phyloP scores from a whole-genome alignment of 2,797 vertebrate genomes.

The Scolopax rusticola region DNA sequence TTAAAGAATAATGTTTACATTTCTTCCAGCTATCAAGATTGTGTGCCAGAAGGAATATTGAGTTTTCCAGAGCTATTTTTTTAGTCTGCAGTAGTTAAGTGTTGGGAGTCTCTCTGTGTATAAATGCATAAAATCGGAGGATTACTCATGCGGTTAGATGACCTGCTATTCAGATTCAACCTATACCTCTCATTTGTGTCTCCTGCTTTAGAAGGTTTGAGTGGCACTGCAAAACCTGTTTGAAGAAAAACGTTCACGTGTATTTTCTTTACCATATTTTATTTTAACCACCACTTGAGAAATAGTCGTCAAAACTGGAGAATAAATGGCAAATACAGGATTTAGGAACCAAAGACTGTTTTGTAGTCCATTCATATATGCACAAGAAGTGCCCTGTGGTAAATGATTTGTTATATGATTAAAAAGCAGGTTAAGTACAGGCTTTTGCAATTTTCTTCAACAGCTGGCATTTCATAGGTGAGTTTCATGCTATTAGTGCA shows the following conservation, averaged over 20 bases:
- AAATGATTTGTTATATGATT: background rate
- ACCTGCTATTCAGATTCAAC: background rate
- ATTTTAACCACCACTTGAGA: background rate
- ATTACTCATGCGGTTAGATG: background rate
- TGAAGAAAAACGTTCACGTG: background rate
- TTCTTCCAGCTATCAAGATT: background rate
- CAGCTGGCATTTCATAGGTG: background rate
- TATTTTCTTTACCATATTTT: background rate
- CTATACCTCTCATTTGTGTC: background rate
- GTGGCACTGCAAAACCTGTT: background rate
- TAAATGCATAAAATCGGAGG: slow-evolving; percentile 3
- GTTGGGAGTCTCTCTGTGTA: background rate
- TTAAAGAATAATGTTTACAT: background rate
- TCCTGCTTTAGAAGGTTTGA: slow-evolving; percentile 15
- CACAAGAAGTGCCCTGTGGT: background rate
- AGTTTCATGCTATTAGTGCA: background rate
- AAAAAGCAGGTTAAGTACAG: background rate
- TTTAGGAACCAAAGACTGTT: background rate
- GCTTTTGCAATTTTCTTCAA: background rate
- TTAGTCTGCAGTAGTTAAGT: background rate
- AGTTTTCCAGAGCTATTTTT: background rate
- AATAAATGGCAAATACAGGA: background rate
- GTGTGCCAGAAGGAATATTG: background rate
- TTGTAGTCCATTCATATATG: background rate
- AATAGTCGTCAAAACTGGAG: background rate